Evolutionary conservation across 2,797 vertebrate genomes (phyloP).

Genomic region (Momotus momota): DNA sequence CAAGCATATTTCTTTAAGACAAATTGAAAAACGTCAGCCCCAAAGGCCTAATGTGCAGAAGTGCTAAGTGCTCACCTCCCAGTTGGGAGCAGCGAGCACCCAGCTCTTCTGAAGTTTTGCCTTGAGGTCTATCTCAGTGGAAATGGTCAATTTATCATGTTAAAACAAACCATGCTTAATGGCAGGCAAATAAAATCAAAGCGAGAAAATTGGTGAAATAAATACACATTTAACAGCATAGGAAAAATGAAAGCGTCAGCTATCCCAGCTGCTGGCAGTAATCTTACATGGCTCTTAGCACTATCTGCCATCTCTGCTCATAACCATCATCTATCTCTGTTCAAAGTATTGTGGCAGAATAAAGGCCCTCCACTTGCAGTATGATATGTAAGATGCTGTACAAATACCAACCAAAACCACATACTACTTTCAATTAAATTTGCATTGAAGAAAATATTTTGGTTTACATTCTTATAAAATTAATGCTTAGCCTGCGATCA

Average conservation of each 20-base stretch:
- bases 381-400: neutral
- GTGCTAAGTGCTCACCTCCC: neutral
- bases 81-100: neutral
- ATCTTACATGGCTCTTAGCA: neutral
- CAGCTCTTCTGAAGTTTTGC: neutral
- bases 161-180: neutral
- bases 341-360: neutral
- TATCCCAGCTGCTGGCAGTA: neutral
- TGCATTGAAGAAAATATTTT: neutral
- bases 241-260: neutral
- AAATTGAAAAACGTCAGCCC: neutral
- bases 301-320: neutral
- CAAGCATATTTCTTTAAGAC: neutral
- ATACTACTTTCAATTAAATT: neutral
- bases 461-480: neutral
- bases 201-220: neutral
- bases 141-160: neutral
- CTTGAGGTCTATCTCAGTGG: neutral
- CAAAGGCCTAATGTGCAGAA: neutral
- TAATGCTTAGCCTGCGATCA: neutral
- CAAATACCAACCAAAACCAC: neutral
- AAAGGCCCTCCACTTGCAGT: neutral
- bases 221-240: neutral
- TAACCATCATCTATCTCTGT: neutral
- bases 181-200: neutral